phyloP scores from a whole-genome alignment of 2,113 vertebrate genomes.

The Anguilla japonica region DNA sequence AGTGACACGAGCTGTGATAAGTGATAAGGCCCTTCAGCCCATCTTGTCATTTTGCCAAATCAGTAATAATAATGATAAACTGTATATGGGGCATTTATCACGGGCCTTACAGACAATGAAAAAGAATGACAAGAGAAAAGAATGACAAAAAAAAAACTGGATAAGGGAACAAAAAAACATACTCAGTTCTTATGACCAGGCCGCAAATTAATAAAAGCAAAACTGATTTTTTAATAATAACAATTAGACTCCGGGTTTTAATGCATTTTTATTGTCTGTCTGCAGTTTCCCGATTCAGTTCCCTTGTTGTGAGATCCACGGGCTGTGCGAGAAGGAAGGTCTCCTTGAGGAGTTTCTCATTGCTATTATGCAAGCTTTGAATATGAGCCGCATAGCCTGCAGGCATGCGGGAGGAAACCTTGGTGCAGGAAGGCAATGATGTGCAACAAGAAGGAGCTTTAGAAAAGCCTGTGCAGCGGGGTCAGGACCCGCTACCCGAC shows the following conservation, averaged over 20 bases:
- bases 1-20: background rate
- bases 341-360: conserved; percentile 39
- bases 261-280: background rate
- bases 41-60: background rate
- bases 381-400: conserved; percentile 49
- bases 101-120: background rate
- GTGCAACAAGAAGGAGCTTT: conserved; percentile 47
- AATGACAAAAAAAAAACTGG: background rate
- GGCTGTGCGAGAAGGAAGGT: background rate
- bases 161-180: background rate
- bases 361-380: conserved; percentile 43
- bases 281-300: background rate
- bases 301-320: background rate
- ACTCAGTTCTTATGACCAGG: background rate
- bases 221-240: background rate
- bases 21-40: background rate
- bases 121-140: background rate
- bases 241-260: background rate
- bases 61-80: background rate
- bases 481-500: conserved; percentile 14
- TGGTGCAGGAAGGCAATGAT: conserved; percentile 46
- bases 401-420: conserved; percentile 46
- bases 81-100: background rate
- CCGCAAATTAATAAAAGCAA: background rate
- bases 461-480: conserved; percentile 38